Conservation (phyloP, 1,140 invertebrate species). For the Stegodyphus dumicola region DNA sequence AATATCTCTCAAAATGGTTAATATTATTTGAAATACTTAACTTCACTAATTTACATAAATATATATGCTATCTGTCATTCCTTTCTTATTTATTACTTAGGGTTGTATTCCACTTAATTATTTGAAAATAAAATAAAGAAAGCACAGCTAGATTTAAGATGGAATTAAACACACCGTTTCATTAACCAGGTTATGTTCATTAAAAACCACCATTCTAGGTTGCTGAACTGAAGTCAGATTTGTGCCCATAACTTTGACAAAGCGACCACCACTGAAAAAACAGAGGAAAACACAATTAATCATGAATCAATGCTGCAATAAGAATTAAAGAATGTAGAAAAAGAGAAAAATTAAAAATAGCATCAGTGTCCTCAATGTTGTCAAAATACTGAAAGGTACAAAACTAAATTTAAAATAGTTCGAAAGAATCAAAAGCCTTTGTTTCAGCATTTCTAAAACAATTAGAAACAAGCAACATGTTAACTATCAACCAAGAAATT, state of each 20-base stretch:
- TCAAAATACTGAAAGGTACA: too few relatives aligned
- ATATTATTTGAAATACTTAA: too few relatives aligned
- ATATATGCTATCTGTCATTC: neutral
- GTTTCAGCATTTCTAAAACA: too few relatives aligned
- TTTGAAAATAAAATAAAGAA: neutral
- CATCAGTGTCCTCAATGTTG: too few relatives aligned
- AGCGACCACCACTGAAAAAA: constrained; percentile 85
- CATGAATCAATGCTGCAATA: neutral
- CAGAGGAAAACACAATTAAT: constrained; percentile 12
- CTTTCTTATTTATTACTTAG: neutral
- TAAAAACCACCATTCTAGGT: constrained; percentile 86
- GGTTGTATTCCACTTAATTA: neutral
- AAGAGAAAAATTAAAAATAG: too few relatives aligned
- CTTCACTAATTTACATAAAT: too few relatives aligned
- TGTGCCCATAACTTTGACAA: constrained; percentile 92
- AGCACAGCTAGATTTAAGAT: constrained; percentile 2
- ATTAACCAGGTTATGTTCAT: constrained; percentile 75
- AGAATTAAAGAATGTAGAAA: too few relatives aligned
- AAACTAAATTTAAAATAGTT: too few relatives aligned
- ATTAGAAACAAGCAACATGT: too few relatives aligned
- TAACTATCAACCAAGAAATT: too few relatives aligned
- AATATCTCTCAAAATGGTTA: too few relatives aligned
- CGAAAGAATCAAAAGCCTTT: too few relatives aligned
- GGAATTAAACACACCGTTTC: constrained; percentile 73
- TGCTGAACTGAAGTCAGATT: constrained; percentile 91